phyloP scores from a whole-genome alignment of 2,113 vertebrate genomes.

The Anolis sagrei region DNA sequence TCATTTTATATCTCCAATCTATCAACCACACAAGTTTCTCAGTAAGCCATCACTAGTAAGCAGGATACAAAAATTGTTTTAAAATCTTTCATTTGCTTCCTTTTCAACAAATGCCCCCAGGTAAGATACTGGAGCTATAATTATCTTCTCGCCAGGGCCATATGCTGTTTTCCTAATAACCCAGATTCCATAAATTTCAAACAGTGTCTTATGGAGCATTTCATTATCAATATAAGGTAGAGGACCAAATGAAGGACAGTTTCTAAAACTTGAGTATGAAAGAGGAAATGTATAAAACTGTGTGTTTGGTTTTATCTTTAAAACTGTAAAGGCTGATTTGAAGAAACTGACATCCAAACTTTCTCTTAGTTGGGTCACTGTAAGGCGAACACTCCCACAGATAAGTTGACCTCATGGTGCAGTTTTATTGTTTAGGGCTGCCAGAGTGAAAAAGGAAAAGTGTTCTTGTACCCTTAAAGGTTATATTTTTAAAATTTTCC shows the following conservation, averaged over 20 bases:
- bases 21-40: neutral
- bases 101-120: conserved; percentile 46
- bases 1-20: neutral
- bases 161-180: conserved; percentile 61
- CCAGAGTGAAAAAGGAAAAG: too few relatives aligned
- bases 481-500: too few relatives aligned
- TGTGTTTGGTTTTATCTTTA: neutral
- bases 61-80: conserved; percentile 35
- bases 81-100: conserved; percentile 27
- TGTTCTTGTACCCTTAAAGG: too few relatives aligned
- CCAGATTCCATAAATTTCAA: conserved; percentile 56
- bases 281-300: conserved; percentile 43
- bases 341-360: neutral
- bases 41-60: neutral
- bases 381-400: neutral
- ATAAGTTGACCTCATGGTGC: neutral
- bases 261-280: conserved; percentile 58
- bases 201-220: conserved; percentile 62
- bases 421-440: neutral
- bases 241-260: conserved; percentile 65
- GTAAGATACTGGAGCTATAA: conserved; percentile 62
- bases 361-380: neutral
- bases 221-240: conserved; percentile 45
- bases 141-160: conserved; percentile 66
- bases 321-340: neutral